Evolutionary conservation across 1,140 invertebrate genomes (phyloP), one percentile per base, ranked within the genome.

Genomic region (Drosophila oshimai): DNA sequence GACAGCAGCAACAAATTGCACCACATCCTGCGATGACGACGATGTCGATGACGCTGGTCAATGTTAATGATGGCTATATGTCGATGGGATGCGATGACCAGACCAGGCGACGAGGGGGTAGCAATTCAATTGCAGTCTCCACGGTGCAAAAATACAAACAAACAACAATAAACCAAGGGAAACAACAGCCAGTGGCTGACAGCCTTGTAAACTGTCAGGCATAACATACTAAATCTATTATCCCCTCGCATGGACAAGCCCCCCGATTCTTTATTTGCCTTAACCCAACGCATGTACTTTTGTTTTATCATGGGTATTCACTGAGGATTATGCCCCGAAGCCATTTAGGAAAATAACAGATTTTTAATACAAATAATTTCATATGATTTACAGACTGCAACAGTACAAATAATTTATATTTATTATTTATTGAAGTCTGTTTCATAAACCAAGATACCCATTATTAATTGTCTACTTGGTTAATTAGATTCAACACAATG

Each of bases 181-280:
- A 67, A 37, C 54, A 73, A 57, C 44, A 62, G 22, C 29, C n/a
- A 60, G 13, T 28, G 31, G 54, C 39, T 58, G 46, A 62, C 68
- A 77, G 50, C 46, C 61, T 60, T 75, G 53, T 45, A 51, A 51
- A 74, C 46, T 55, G 42, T 26, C 22, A 47, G 28, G 33, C 41
- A 62, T 44, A 65, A 72, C 74, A 86, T 62, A 73, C 80, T 73
- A 80, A 86, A 86, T 86, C 72, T 86, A 86, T 80, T 86, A 86
- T 65, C 13, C 68, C 68, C 49, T 62, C 50, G 64, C 61, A 62
- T 58, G 55, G 46, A 67, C 50, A 65, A 70, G 47, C 36, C 55
- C 37, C 22, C 37, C 26, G 17, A 70, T 61, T 74, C 33, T 61
- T 74, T 60, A 57, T 53, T 50, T 60, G 18, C 15, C 33, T 7